Base-by-base conservation (phyloP, 2,797 vertebrate species). In the Poecile montanus region DNA sequence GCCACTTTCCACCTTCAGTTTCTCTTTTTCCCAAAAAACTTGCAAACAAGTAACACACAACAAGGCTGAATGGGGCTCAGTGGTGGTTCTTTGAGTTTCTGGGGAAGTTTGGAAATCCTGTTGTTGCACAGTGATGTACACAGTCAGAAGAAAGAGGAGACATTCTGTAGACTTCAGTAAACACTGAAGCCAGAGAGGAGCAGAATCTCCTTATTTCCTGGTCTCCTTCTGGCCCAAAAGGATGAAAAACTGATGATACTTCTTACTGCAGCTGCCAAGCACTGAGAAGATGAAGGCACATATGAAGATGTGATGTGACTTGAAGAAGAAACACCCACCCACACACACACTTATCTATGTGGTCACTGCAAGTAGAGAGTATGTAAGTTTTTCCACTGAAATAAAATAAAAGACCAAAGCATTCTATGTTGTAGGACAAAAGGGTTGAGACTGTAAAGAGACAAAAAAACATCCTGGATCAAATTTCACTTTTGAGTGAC, bases 261-360 rank as follows among this genome's bases (percentile, higher is more conserved):
- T 83, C 73, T 34, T 34, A 51, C 5, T n/a, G 13, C n/a, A 76
- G 23, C 38, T 58, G 6, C 45, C 29, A 34, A 74, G 7, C 4
- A 61, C 9, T 53, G 23, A 42, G 42, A 42, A 36, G 42, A 57
- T 60, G 23, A 74, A 60, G 40, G 34, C 3, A 10, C 4, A 32
- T 65, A 29, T 7, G 9, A 61, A 57, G 17, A 47, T 17, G 4
- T 11, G 42, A 9, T 29, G 9, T 56, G 10, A 7, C 9, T 32
- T 38, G n/a, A 57, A 48, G 29, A 88, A 44, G 5, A 63, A 13
- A 36, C 16, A 40, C 4, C 26, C 2, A 47, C 32, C 26, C 47
- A 48, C 47, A 48, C 47, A 42, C 29, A 42, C 38, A 9, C 26
- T 36, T 3, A 9, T 6, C 11, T 2, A 11, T 0, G 0, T 27